These are phyloP conservation scores for Leptobrachium ailaonicum DNA, from an alignment of 2,113 vertebrate genomes.

Conservation along the genomic window DNA sequence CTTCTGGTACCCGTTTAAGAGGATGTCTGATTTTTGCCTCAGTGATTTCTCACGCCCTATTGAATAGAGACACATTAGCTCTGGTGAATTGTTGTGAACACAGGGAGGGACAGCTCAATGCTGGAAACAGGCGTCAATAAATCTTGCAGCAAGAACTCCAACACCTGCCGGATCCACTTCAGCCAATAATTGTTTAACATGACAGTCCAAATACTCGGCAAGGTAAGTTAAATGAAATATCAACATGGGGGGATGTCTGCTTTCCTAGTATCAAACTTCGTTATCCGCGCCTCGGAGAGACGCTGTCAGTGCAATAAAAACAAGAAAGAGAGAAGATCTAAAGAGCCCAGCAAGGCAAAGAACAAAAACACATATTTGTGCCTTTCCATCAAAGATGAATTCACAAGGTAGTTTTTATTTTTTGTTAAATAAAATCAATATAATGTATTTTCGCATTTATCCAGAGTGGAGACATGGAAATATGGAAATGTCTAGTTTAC, in stretches of 20 bases:
- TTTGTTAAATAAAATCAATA: too few relatives aligned
- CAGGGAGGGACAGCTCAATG: conserved; percentile 38
- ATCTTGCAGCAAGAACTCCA: conserved; percentile 54
- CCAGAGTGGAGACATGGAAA: too few relatives aligned
- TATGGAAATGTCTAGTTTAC: too few relatives aligned
- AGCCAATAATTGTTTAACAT: conserved; percentile 53
- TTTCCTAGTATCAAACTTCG: conserved; percentile 49
- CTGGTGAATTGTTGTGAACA: conserved; percentile 56
- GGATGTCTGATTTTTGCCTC: conserved; percentile 39
- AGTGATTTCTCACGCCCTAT: conserved; percentile 57
- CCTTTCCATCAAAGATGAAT: neutral
- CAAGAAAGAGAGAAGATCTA: conserved; percentile 17
- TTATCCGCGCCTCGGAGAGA: conserved; percentile 48
- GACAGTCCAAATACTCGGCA: conserved; percentile 50
- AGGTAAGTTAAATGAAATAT: conserved; percentile 52
- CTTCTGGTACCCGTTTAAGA: conserved; percentile 40
- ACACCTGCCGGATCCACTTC: conserved; percentile 45
- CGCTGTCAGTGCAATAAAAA: conserved; percentile 49
- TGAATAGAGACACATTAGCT: conserved; percentile 53
- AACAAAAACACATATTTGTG: neutral
- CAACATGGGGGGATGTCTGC: conserved; percentile 48
- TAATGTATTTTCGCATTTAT: too few relatives aligned
- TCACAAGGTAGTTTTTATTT: neutral
- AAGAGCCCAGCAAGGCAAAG: conserved; percentile 8
- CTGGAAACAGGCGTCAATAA: conserved; percentile 50